These are phyloP conservation scores for Notechis scutatus DNA, from an alignment of 2,113 vertebrate species.

Conservation along the genomic window DNA sequence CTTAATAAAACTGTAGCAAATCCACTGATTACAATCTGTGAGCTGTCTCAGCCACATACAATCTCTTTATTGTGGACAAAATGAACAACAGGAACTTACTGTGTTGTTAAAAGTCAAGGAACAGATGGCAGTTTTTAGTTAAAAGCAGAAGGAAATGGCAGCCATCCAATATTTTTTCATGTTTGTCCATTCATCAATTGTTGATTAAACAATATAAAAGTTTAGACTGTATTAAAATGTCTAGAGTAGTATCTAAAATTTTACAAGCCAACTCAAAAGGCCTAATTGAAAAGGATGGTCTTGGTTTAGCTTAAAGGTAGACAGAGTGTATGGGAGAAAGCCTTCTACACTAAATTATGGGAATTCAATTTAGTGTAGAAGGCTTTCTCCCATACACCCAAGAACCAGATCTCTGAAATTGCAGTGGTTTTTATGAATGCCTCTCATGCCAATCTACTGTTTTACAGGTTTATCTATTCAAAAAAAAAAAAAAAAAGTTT, in stretches of 20 bases:
- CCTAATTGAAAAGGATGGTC: not conserved
- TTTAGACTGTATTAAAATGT: not conserved
- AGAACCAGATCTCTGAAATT: not conserved
- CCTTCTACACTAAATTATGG: not conserved
- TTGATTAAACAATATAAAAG: not conserved
- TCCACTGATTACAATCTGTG: not conserved
- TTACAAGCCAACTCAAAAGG: not conserved
- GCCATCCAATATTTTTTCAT: not conserved
- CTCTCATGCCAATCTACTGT: not conserved
- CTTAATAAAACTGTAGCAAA: not conserved
- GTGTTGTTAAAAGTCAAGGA: not conserved
- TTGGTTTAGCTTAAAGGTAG: not conserved
- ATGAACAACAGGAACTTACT: not conserved
- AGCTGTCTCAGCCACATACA: not conserved
- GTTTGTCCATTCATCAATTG: not conserved
- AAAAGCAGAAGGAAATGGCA: not conserved
- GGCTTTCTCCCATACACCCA: not conserved
- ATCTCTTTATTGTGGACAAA: not conserved
- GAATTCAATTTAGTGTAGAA: not conserved
- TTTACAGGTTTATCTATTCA: not conserved
- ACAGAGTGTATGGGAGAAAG: not conserved
- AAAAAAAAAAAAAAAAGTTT: not conserved
- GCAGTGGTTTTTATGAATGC: not conserved
- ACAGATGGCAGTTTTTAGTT: not conserved
- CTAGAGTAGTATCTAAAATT: not conserved